These are phyloP conservation scores for Lagopus leucura DNA, from an alignment of 2,113 vertebrate genomes.

Conservation along the genomic window DNA sequence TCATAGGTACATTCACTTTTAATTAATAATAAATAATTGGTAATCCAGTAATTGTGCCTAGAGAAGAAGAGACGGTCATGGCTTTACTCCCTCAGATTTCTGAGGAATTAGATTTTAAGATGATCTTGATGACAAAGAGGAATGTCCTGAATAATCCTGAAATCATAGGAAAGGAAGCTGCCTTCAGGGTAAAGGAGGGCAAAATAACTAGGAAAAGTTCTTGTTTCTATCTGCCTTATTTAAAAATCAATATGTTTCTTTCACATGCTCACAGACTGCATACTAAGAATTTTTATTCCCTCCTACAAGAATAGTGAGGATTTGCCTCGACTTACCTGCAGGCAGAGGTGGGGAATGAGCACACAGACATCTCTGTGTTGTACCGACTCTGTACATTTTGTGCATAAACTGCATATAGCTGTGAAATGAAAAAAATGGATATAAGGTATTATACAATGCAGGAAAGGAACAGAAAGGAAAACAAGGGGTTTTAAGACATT, in stretches of 20 bases:
- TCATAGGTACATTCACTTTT: neutral
- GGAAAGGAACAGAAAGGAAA: neutral
- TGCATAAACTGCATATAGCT: neutral
- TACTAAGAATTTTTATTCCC: neutral
- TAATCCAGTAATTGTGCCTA: neutral
- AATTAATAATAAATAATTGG: slow-evolving; percentile 8
- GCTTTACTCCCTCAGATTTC: neutral
- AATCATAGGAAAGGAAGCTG: neutral
- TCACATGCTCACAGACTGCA: neutral
- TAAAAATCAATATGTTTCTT: neutral
- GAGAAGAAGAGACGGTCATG: neutral
- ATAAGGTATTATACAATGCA: neutral
- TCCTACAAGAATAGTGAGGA: neutral
- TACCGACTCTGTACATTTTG: neutral
- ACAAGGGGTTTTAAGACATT: neutral
- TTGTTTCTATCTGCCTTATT: neutral
- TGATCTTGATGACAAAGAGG: neutral
- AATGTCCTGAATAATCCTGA: neutral
- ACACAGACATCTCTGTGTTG: fast-evolving
- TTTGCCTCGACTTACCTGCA: neutral
- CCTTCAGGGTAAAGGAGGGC: neutral
- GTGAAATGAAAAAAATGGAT: neutral
- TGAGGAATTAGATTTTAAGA: neutral
- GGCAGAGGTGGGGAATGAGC: neutral
- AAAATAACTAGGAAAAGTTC: neutral